These are phyloP conservation scores for Apeltes quadracus DNA, from an alignment of 2,113 vertebrate genomes.

Conservation along the genomic window DNA sequence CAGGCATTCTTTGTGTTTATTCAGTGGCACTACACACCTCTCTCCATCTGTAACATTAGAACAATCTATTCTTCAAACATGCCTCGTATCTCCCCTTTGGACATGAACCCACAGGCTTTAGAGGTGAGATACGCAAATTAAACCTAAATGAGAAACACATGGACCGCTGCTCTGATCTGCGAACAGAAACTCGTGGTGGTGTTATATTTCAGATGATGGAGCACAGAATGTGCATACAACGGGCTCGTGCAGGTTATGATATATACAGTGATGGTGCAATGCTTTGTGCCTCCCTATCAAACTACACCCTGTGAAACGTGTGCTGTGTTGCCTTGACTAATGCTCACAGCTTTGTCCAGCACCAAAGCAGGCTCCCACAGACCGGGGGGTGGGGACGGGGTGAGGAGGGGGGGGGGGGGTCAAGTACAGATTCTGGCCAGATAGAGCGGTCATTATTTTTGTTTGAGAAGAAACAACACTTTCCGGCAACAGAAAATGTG, in stretches of 20 bases:
- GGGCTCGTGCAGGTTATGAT: constrained; percentile 36
- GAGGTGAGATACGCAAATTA: constrained; percentile 64
- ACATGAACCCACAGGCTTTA: constrained; percentile 50
- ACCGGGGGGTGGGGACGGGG: too few relatives aligned
- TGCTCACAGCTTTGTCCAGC: constrained; percentile 12
- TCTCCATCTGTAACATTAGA: constrained; percentile 21
- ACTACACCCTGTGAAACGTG: constrained; percentile 33
- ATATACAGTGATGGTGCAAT: constrained; percentile 58
- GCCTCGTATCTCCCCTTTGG: constrained; percentile 39
- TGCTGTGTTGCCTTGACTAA: constrained; percentile 10
- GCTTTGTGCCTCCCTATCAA: constrained; percentile 39
- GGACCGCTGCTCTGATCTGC: constrained; percentile 18
- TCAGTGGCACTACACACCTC: accelerated
- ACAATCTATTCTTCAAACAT: constrained; percentile 37
- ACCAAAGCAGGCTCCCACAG: constrained; percentile 35
- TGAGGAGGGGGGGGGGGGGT: too few relatives aligned
- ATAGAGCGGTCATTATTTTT: constrained; percentile 57
- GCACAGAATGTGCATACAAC: constrained; percentile 31
- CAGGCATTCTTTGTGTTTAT: not conserved
- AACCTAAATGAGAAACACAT: constrained; percentile 64
- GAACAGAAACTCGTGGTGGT: constrained; percentile 20
- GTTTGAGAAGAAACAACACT: constrained; percentile 53
- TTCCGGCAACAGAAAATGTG: constrained; percentile 43
- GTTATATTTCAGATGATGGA: constrained; percentile 67
- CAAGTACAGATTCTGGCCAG: constrained; percentile 46